Conservation (phyloP, 2,113 vertebrate species). For the Eira barbara region DNA sequence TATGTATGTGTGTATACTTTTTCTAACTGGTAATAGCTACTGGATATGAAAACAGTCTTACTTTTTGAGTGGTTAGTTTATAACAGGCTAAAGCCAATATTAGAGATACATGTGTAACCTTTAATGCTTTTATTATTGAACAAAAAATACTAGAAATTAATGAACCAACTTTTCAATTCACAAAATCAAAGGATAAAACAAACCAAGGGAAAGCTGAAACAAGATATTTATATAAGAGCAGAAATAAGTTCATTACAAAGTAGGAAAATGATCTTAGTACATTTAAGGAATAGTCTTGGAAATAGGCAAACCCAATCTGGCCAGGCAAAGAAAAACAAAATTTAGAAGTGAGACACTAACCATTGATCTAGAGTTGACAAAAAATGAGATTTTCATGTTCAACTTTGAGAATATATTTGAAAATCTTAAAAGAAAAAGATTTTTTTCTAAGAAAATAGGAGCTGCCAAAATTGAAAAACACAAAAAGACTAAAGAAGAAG, state of each 20-base stretch:
- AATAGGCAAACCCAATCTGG: background rate
- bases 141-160: constrained; percentile 20
- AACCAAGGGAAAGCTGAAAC: background rate
- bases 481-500: background rate
- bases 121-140: background rate
- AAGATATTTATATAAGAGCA: background rate
- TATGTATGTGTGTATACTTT: background rate
- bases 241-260: background rate
- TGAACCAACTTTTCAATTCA: background rate
- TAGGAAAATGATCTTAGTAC: background rate
- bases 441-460: constrained; percentile 28
- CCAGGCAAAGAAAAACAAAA: background rate
- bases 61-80: constrained; percentile 13
- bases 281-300: background rate
- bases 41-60: background rate
- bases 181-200: background rate
- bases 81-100: constrained; percentile 1
- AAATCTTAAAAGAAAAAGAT: constrained; percentile 22
- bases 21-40: background rate
- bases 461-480: background rate
- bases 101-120: background rate
- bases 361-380: background rate
- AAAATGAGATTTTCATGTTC: background rate
- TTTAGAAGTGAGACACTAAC: background rate
- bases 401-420: background rate